These are phyloP conservation scores for Ectobius pallidus DNA, from an alignment of 2,888 invertebrate species.

Conservation along the genomic window DNA sequence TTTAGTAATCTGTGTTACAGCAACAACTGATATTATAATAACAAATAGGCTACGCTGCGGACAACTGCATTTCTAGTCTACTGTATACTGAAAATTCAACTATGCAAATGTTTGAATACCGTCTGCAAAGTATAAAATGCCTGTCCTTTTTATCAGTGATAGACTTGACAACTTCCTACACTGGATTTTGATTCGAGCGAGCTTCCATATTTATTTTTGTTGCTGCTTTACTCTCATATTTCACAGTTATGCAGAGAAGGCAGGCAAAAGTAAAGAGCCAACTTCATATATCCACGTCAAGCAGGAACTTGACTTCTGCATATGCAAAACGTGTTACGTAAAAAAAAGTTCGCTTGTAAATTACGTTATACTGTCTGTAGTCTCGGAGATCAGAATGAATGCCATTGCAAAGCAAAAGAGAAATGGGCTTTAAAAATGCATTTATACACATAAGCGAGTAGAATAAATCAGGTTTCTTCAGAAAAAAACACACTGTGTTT, in stretches of 20 bases:
- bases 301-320: slow-evolving; percentile 2
- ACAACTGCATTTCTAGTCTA: too few species aligned
- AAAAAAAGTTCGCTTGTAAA: neutral
- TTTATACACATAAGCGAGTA: too few species aligned
- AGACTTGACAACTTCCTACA: too few species aligned
- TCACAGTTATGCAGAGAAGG: slow-evolving; percentile 8
- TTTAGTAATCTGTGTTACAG: too few species aligned
- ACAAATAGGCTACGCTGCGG: too few species aligned
- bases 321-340: slow-evolving; percentile 10
- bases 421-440: neutral
- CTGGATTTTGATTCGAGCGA: slow-evolving; percentile 6
- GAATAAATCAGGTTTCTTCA: too few species aligned
- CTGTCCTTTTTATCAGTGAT: too few species aligned
- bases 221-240: neutral
- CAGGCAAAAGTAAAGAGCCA: neutral
- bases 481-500: too few species aligned
- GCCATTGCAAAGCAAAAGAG: neutral
- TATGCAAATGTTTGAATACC: too few species aligned
- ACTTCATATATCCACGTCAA: slow-evolving; percentile 21
- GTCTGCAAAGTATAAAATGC: too few species aligned
- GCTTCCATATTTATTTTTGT: slow-evolving; percentile 7
- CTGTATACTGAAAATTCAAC: too few species aligned
- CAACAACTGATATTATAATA: too few species aligned
- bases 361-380: neutral
- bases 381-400: neutral